Percentiles rank a stretch among this genome's conserved stretches.
Evolutionary conservation across 2,888 invertebrate genomes (phyloP).

Genomic region (Ormia ochracea): DNA sequence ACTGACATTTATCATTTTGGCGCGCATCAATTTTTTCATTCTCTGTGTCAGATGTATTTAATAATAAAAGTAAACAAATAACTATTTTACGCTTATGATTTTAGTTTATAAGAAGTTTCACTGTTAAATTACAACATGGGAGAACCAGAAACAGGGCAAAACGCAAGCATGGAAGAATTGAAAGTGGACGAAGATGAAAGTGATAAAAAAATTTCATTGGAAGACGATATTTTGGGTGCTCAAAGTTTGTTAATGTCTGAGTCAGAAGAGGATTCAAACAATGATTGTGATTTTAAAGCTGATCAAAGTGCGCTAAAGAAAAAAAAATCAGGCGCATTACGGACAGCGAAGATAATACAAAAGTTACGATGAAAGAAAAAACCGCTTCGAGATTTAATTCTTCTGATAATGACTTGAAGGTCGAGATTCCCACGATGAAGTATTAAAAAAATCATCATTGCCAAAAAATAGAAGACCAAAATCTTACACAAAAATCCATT

Average conservation of each 20-base stretch:
- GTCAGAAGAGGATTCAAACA: conserved; percentile 67
- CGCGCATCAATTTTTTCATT: too few species aligned
- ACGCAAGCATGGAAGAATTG: conserved; percentile 60
- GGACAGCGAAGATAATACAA: conserved; percentile 65
- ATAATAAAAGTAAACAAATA: too few species aligned
- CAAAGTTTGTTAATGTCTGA: conserved; percentile 71
- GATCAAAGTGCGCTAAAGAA: conserved; percentile 26
- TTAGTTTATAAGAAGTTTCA: not conserved
- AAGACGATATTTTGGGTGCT: conserved; percentile 70
- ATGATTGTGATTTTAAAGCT: conserved; percentile 12
- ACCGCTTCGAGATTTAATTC: conserved; percentile 50
- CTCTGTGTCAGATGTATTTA: too few species aligned
- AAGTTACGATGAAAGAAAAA: conserved; percentile 12
- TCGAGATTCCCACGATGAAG: not conserved
- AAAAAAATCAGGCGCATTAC: conserved; percentile 49
- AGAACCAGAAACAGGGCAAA: conserved; percentile 19
- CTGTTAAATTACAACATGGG: conserved; percentile 14
- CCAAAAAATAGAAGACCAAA: too few species aligned
- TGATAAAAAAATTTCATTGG: conserved; percentile 66
- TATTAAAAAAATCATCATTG: too few species aligned
- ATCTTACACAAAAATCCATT: conserved; percentile 32
- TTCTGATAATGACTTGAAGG: conserved; percentile 64
- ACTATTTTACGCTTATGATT: too few species aligned
- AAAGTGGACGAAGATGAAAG: conserved; percentile 59
- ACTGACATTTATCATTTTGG: too few species aligned